These are phyloP conservation scores for Capreolus pygargus DNA, from an alignment of 2,113 vertebrate genomes.

Conservation along the genomic window DNA sequence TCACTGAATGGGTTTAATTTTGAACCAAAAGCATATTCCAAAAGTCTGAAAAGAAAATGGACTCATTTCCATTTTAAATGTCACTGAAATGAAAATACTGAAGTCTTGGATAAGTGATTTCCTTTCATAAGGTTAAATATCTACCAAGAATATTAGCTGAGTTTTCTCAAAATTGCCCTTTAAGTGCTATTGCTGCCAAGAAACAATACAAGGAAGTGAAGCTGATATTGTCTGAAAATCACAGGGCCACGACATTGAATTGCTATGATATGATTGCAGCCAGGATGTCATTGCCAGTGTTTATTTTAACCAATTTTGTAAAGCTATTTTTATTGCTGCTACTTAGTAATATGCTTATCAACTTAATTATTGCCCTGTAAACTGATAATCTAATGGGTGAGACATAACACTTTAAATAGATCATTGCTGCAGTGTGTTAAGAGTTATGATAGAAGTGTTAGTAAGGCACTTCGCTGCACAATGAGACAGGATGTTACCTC, in stretches of 20 bases:
- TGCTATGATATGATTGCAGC: constrained; percentile 36
- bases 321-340: background rate
- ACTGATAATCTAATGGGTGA: background rate
- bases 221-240: constrained; percentile 33
- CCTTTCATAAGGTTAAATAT: constrained; percentile 68
- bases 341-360: constrained; percentile 10
- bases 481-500: background rate
- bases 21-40: constrained; percentile 47
- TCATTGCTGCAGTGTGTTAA: background rate
- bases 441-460: background rate
- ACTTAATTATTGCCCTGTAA: constrained; percentile 2
- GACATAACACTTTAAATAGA: background rate
- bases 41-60: constrained; percentile 58
- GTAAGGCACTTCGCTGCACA: background rate
- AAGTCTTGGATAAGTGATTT: constrained; percentile 59
- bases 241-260: background rate
- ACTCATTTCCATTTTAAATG: constrained; percentile 70
- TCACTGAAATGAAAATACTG: constrained; percentile 64
- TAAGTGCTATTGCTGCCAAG: constrained; percentile 39
- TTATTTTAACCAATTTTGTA: constrained; percentile 55
- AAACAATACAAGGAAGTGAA: constrained; percentile 7
- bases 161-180: constrained; percentile 55
- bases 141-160: constrained; percentile 65
- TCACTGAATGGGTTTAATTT: constrained; percentile 48
- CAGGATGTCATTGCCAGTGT: background rate